Percentiles rank a stretch among this genome's conserved stretches.
phyloP scores from a whole-genome alignment of 2,113 vertebrate species.

The zebrafish (Danio rerio) region DNA sequence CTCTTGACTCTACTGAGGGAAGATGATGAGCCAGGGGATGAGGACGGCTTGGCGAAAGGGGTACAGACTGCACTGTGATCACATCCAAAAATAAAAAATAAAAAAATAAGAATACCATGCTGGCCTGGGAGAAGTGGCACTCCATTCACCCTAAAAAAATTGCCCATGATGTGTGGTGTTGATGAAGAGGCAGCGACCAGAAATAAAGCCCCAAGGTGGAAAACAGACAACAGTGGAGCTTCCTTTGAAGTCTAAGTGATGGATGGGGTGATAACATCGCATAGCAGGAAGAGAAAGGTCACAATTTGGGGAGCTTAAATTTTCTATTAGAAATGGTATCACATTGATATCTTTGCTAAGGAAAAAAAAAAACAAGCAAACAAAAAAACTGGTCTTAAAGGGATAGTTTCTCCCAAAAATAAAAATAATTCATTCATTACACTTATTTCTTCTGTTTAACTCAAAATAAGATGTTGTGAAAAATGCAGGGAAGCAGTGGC shows the following conservation, averaged over 20 bases:
- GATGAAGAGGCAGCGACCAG: not conserved
- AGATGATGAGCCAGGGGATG: slow-evolving; percentile 19
- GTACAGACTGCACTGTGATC: slow-evolving; percentile 30
- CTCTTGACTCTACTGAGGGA: slow-evolving; percentile 25
- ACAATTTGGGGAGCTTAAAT: not conserved
- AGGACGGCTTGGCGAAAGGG: slow-evolving; percentile 16
- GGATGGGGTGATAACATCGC: not conserved
- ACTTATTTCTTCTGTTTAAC: too few relatives aligned
- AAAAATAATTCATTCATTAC: too few relatives aligned
- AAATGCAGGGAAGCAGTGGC: too few relatives aligned
- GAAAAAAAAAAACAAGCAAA: not conserved
- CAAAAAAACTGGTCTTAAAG: not conserved
- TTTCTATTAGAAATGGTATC: not conserved
- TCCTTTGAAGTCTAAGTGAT: not conserved
- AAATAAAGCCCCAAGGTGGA: slow-evolving; percentile 34
- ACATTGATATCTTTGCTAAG: not conserved
- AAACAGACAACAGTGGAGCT: not conserved
- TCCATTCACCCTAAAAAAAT: not conserved
- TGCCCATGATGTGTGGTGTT: slow-evolving; percentile 5
- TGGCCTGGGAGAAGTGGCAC: slow-evolving; percentile 30
- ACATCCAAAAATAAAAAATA: not conserved
- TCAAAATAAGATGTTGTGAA: too few relatives aligned
- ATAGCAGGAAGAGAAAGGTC: not conserved
- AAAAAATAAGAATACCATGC: not conserved
- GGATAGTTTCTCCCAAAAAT: not conserved